Evolutionary conservation across 2,113 vertebrate species (phyloP).

Genomic region (Rhea americana): DNA sequence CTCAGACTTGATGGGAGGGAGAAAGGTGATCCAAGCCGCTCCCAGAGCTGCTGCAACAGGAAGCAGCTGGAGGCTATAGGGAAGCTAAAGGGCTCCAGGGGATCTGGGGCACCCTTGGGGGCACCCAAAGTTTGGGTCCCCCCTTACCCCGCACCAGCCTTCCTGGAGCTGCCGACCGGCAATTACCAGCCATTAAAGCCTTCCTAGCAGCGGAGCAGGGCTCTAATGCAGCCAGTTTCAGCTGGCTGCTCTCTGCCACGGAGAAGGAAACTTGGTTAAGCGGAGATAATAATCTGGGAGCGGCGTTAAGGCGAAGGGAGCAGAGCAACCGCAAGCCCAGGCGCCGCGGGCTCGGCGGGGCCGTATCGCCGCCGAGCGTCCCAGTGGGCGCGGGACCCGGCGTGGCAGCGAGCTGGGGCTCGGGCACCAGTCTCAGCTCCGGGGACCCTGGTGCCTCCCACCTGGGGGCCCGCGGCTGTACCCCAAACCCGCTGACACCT

Average conservation of each 20-base stretch:
- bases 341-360: neutral
- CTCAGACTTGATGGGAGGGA: neutral
- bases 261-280: neutral
- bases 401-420: neutral
- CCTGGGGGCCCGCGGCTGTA: fast-evolving
- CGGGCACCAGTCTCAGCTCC: too few species aligned
- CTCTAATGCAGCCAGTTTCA: neutral
- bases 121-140: neutral
- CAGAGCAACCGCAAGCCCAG: neutral
- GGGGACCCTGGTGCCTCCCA: neutral
- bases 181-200: neutral
- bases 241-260: neutral
- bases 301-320: neutral
- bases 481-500: fast-evolving
- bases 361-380: neutral
- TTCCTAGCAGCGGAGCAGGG: neutral
- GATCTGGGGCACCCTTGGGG: neutral
- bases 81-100: neutral
- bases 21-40: neutral
- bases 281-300: neutral
- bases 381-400: neutral
- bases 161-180: neutral
- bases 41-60: neutral
- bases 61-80: neutral
- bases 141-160: neutral